Evolutionary conservation across 1,140 invertebrate genomes (phyloP), one percentile per base, ranked within the genome.

Genomic region (Luehdorfia chinensis): DNA sequence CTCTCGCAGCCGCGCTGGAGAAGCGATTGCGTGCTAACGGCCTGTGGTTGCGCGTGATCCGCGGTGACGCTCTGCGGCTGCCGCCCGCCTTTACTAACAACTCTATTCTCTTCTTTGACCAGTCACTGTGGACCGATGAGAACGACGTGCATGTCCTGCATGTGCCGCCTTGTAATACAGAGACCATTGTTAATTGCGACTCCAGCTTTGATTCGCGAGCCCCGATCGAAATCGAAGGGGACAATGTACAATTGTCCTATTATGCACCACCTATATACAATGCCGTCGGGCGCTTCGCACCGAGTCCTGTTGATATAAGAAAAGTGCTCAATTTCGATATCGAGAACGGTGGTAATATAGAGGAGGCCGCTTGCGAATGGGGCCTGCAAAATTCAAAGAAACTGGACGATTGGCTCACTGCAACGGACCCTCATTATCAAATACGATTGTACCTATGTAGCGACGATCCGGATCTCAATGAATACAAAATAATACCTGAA

Each of bases 341-440:
- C 6, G 1, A 16, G 9, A 19, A 12, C 18, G 18, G 6, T 8
- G 9, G 1, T 9, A n/a, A 37, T 7, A 12, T 21, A 5, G 13
- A 9, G 36, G 21, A 39, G 21, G 21, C 7, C 21, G 36, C 36
- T n/a, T 43, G 37, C 37, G 37, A 43, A 12, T 43, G 36, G 36
- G 19, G 5, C 18, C 36, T 39, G 6, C 12, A 2, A 15, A 13
- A 39, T 14, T 11, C 16, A 5, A 6, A 15, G 1, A n/a, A 2
- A 27, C 19, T 28, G n/a, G n/a, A 6, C 8, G 7, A 27, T 23
- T 13, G 9, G 21, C 1, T 7, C 2, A 6, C 19, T 8, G 21
- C 15, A 8, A 1, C 7, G n/a, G 6, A 5, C 2, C 9, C 25
- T 12, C 5, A 2, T 6, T 39, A 27, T 5, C 7, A 2, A 3